A percentile compares a stretch with the other conserved stretches of the same genome.
Conservation (phyloP, 30 jellyfish, hydroid and myxozoan genomes). For the Hydractinia echinata region DNA sequence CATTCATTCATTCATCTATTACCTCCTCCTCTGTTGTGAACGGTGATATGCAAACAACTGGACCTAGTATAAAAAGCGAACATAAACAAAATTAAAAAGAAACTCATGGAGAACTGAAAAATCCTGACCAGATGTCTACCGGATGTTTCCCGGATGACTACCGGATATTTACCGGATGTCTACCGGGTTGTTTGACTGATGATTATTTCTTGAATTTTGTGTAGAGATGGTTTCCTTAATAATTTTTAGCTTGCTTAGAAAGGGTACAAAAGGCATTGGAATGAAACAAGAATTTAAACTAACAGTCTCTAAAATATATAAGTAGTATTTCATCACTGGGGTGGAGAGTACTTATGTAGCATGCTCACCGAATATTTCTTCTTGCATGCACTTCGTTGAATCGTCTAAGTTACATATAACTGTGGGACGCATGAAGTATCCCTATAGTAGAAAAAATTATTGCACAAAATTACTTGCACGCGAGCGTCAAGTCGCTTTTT, state of each 20-base stretch:
- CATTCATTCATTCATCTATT: neutral
- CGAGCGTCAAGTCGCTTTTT: neutral
- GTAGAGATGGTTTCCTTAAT: no score
- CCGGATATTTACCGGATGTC: no score
- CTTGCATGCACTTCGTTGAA: constrained; percentile 80
- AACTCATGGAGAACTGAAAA: neutral
- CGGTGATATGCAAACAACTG: constrained; percentile 83
- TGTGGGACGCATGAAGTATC: constrained; percentile 77
- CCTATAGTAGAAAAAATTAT: constrained; percentile 37
- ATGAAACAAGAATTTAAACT: neutral
- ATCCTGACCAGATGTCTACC: no score
- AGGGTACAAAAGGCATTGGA: neutral
- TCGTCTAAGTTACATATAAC: constrained; percentile 56
- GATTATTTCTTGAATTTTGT: no score
- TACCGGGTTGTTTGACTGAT: no score
- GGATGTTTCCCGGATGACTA: no score
- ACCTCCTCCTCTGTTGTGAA: constrained; percentile 90
- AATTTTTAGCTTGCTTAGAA: no score
- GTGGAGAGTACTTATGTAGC: neutral
- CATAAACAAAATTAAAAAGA: neutral
- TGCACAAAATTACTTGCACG: no score
- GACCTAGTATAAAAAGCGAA: constrained; percentile 49
- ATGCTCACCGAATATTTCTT: constrained; percentile 79
- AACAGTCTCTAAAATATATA: neutral
- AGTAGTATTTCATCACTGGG: neutral